Conservation (phyloP, 2,797 vertebrate species). For the Allobates femoralis region DNA sequence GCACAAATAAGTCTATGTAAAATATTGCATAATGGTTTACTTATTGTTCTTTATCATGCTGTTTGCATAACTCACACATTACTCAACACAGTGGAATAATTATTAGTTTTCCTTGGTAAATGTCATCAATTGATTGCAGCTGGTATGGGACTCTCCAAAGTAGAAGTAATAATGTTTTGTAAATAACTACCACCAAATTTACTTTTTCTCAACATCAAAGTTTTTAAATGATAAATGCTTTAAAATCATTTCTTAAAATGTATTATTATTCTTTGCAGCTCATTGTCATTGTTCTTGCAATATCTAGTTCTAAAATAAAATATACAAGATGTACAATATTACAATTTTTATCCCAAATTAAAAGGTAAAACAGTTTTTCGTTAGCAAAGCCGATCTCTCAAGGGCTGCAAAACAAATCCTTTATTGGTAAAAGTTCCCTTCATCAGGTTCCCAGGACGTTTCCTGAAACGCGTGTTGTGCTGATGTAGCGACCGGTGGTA, state of each 20-base stretch:
- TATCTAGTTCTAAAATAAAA: not conserved
- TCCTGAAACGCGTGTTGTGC: no score
- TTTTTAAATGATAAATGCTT: not conserved
- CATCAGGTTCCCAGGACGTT: no score
- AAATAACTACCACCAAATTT: conserved; percentile 19
- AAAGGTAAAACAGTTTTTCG: no score
- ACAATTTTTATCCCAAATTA: not conserved
- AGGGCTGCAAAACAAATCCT: no score
- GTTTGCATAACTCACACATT: conserved; percentile 8
- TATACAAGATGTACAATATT: not conserved
- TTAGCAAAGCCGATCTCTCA: no score
- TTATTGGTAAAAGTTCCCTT: no score
- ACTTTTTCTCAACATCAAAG: not conserved
- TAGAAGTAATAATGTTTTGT: conserved; percentile 10
- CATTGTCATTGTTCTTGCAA: not conserved
- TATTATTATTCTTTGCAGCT: not conserved
- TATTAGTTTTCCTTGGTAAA: not conserved
- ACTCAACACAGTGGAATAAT: conserved; percentile 1
- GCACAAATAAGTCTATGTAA: not conserved
- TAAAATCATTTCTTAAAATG: not conserved
- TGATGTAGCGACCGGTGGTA: no score
- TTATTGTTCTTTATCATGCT: not conserved
- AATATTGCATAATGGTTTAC: not conserved
- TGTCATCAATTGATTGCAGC: conserved; percentile 24
- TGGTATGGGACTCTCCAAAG: conserved; percentile 7